A percentile compares a stretch with the other conserved stretches of the same genome.
phyloP scores from a whole-genome alignment of 1,140 invertebrate genomes.

The Ptiloglossa arizonensis region DNA sequence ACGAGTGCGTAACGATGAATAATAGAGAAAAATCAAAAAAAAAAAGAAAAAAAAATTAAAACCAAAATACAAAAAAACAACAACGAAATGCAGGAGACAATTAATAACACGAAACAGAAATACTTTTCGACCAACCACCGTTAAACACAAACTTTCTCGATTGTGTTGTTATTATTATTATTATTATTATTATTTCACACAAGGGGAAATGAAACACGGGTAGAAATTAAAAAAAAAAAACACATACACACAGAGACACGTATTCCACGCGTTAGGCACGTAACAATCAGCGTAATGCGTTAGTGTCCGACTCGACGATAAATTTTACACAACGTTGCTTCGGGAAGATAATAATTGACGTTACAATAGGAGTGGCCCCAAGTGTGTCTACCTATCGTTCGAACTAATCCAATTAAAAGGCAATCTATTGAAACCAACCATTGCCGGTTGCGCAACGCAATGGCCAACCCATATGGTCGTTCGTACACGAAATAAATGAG shows the following conservation, averaged over 20 bases:
- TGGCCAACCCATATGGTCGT: conserved; percentile 6
- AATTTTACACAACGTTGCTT: neutral
- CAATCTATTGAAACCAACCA: conserved; percentile 45
- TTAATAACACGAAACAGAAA: conserved; percentile 16
- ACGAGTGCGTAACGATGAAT: neutral
- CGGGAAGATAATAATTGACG: conserved; percentile 19
- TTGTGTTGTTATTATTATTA: no score
- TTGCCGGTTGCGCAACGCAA: conserved; percentile 20
- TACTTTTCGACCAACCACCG: conserved; percentile 29
- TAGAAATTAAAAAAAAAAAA: neutral
- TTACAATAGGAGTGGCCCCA: conserved; percentile 36
- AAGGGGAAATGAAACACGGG: neutral
- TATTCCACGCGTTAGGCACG: neutral
- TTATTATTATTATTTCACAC: neutral
- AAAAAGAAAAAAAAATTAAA: no score
- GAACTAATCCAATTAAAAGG: conserved; percentile 46
- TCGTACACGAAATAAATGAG: neutral
- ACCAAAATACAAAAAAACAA: no score
- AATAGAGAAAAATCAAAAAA: no score
- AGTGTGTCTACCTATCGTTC: conserved; percentile 28
- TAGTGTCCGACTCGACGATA: neutral
- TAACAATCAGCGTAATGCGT: neutral
- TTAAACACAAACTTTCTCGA: conserved; percentile 28
- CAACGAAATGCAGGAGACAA: neutral
- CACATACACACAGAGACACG: no score